phyloP scores from a whole-genome alignment of 2,797 vertebrate species.

The Eulemur rubriventer region DNA sequence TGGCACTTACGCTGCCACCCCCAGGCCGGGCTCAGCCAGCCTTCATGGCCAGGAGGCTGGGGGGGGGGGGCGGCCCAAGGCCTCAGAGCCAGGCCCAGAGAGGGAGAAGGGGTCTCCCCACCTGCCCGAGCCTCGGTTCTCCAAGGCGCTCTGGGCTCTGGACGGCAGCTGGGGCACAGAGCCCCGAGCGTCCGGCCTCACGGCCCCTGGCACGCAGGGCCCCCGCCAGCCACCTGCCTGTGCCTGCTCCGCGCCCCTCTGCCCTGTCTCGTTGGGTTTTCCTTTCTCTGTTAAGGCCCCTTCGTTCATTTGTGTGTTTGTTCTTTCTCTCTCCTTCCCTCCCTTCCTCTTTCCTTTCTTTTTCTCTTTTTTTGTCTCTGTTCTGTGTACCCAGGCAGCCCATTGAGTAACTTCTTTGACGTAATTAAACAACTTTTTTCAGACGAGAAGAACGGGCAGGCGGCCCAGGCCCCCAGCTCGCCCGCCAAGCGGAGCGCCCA shows the following conservation, averaged over 20 bases:
- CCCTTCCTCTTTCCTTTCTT: constrained; percentile 82
- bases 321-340: constrained; percentile 77
- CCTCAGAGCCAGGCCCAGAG: neutral
- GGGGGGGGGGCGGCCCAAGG: neutral
- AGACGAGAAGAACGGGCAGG: constrained; percentile 99
- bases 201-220: neutral
- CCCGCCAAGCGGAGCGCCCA: constrained; percentile 94
- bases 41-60: rapidly evolving
- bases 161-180: neutral
- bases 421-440: constrained; percentile 99
- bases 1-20: rapidly evolving
- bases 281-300: constrained; percentile 86
- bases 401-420: constrained; percentile 99
- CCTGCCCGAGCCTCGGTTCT: neutral
- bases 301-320: constrained; percentile 93
- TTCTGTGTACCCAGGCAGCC: constrained; percentile 96
- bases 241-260: neutral
- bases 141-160: neutral
- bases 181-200: neutral
- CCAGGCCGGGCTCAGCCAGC: neutral
- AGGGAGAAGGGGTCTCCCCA: neutral
- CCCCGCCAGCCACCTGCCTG: neutral
- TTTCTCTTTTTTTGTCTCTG: constrained; percentile 89
- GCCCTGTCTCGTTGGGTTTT: constrained; percentile 77
- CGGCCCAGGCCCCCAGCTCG: constrained; percentile 92